Evolutionary conservation across 2,113 vertebrate species (phyloP).

Genomic region (Oostethus manadensis): DNA sequence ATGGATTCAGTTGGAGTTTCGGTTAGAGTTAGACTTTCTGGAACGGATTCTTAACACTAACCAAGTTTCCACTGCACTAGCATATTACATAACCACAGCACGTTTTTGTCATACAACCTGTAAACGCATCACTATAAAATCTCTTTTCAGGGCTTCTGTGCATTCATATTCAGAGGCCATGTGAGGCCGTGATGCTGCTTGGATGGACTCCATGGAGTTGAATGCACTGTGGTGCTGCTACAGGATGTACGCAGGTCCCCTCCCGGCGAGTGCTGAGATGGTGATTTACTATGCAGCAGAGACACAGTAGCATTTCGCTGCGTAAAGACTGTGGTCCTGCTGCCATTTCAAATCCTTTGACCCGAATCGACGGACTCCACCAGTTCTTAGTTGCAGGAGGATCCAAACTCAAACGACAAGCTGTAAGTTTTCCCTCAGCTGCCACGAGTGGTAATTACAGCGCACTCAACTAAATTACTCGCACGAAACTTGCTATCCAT

Average conservation of each 20-base stretch:
- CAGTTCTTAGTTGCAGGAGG: neutral
- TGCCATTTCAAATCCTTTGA: slow-evolving; percentile 25
- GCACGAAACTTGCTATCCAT: neutral
- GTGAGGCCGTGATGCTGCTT: slow-evolving; percentile 36
- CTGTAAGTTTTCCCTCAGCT: neutral
- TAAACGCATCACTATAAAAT: slow-evolving; percentile 32
- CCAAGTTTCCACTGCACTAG: no score
- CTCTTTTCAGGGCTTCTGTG: slow-evolving; percentile 21
- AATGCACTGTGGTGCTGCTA: slow-evolving; percentile 39
- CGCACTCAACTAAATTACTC: neutral
- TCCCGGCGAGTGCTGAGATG: slow-evolving; percentile 46
- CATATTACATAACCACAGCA: slow-evolving; percentile 23
- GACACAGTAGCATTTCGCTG: slow-evolving; percentile 40
- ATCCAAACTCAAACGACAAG: neutral
- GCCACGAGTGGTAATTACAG: neutral
- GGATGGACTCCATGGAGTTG: slow-evolving; percentile 37
- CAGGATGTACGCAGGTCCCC: slow-evolving; percentile 38
- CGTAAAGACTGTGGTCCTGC: slow-evolving; percentile 28
- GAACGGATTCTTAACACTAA: no score
- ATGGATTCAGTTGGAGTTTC: no score
- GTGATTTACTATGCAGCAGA: slow-evolving; percentile 55
- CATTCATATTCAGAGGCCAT: slow-evolving; percentile 29
- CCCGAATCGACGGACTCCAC: slow-evolving; percentile 13
- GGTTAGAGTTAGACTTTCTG: no score
- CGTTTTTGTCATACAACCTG: slow-evolving; percentile 1